A percentile compares a stretch with the other conserved stretches of the same genome.
Conservation (phyloP, 2,888 invertebrate species). For the Lasioglossum oenotherae region DNA sequence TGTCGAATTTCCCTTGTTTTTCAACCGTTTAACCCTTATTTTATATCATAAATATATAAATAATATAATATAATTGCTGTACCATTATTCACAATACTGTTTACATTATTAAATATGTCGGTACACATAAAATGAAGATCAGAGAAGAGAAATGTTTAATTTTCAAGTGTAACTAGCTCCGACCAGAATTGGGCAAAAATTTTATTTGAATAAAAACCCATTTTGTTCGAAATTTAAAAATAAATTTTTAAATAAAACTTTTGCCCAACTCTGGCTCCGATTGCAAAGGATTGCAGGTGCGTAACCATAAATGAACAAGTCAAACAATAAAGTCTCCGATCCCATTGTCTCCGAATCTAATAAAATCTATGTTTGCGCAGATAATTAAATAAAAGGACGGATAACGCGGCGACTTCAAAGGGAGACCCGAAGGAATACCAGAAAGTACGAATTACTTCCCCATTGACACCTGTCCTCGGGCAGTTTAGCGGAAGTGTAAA, state of each 20-base stretch:
- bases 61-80: too few relatives aligned
- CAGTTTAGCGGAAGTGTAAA: constrained; percentile 16
- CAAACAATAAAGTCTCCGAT: not conserved
- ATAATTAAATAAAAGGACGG: not conserved
- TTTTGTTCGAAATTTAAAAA: too few relatives aligned
- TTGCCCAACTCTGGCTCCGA: too few relatives aligned
- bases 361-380: not conserved
- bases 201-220: too few relatives aligned
- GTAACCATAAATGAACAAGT: not conserved
- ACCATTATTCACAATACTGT: too few relatives aligned
- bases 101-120: too few relatives aligned
- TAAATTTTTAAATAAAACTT: too few relatives aligned
- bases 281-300: not conserved
- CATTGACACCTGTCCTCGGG: not conserved
- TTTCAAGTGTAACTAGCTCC: too few relatives aligned
- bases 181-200: too few relatives aligned
- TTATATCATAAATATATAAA: too few relatives aligned
- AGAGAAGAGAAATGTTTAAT: too few relatives aligned
- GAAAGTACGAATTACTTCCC: not conserved
- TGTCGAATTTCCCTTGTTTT: not conserved
- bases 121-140: too few relatives aligned
- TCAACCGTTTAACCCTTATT: not conserved
- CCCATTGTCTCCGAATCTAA: not conserved
- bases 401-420: not conserved
- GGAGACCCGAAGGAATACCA: not conserved